Base-by-base conservation (phyloP, 2,888 invertebrate genomes). In the Cheilosia impressa region DNA sequence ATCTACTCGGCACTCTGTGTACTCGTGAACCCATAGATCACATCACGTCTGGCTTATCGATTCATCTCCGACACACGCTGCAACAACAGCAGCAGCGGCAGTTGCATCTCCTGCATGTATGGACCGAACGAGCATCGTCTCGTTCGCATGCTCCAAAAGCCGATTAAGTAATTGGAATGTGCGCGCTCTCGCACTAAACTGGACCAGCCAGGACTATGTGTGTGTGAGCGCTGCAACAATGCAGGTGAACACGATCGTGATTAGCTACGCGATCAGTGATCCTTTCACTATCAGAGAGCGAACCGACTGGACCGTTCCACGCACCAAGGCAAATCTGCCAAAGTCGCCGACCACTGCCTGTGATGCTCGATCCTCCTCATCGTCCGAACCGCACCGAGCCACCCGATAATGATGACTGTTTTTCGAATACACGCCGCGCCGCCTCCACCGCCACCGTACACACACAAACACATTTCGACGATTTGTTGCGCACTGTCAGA, bases 401-500 rank as follows among this genome's bases (percentile, higher is more conserved):
- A 47, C 19, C 68, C 60, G 71, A 83, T 83, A 78, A 83, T 83
- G 78, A 78, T 72, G 83, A 78, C 82, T 78, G 15, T 71, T 82
- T 82, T 10, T 2, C 38, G 82, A 77, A 71, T 60, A 47, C 60
- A 6, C 31, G 31, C 31, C 31, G 31, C 9, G 31, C 19, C 43
- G 24, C 41, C 53, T 15, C 60, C 55, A 31, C 53, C 63, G 27
- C 53, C 27, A 7, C 27, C 19, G 19, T 43, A 17, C 9, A 66
- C 50, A 55, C 4, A 45, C 63, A 66, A 73, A 79, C 84, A 85
- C 80, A 78, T 73, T 85, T 77, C 82, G 75, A 78, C 87, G 87
- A 87, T 87, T 87, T 87, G 87, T 87, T 87, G 83, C 83, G 79
- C 87, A 43, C 87, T 76, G 87, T 87, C 87, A 87, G 82, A 87